Base-by-base conservation (phyloP, 2,797 vertebrate genomes). In the Gymnodraco acuticeps region DNA sequence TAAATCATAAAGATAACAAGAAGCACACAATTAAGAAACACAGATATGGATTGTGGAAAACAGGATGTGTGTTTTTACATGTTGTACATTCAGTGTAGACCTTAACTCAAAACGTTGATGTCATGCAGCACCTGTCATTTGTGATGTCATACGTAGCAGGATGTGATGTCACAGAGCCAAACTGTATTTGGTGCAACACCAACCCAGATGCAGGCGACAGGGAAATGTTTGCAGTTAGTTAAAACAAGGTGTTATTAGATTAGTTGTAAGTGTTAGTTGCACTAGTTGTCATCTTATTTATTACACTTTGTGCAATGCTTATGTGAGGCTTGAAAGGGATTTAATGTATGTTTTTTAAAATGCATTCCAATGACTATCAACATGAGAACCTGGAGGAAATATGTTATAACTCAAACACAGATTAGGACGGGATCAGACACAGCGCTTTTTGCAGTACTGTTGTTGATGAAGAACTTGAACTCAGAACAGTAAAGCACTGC, bases 261-360 rank as follows among this genome's bases (percentile, higher is more conserved):
- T 38, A 50, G 64, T 73, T 81, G 67, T 27, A 68, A 52, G 61
- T 53, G 78, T 78, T 13, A 77, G 75, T 77, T 83, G 75, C 70
- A 77, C 66, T 70, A 55, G 58, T 50, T 31, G 48, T 81, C 70
- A 53, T 78, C 20, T 80, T 68, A 87, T 82, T 86, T 87, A 83
- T 90, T 89, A 85, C 20, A 59, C 58, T 2, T 60, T 33, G 79
- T 84, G 77, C 82, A 87, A 75, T 74, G 59, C 77, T 89, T 81
- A 54, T 54, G 23, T 76, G 43, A 9, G 68, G 84, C 87, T 83
- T 84, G 76, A 83, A 86, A 85, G 83, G 78, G 65, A 85, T 59
- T 74, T 64, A 72, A 61, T 70, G 66, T 73, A 14, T 31, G 23
- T 56, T 33, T 54, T 67, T 71, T 38, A 62, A 66, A 16, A 72